A percentile compares a stretch with the other conserved stretches of the same genome.
Conservation (phyloP, 2,113 vertebrate species). For the Ophiodon elongatus region DNA sequence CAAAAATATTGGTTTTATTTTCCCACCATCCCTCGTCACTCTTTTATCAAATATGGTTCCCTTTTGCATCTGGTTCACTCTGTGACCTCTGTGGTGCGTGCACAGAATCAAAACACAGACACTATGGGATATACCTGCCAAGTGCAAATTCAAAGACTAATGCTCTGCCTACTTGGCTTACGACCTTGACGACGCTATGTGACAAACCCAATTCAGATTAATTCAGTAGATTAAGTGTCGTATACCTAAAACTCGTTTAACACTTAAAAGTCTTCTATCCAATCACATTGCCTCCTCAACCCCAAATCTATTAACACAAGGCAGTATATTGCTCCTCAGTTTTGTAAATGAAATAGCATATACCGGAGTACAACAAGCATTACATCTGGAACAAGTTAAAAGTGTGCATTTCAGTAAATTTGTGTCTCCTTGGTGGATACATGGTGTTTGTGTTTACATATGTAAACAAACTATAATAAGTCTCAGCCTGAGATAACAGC, state of each 20-base stretch:
- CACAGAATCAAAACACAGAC: slow-evolving; percentile 24
- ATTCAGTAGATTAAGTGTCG: slow-evolving; percentile 22
- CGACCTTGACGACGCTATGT: slow-evolving; percentile 15
- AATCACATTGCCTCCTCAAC: slow-evolving; percentile 20
- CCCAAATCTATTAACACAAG: not conserved
- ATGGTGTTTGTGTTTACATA: slow-evolving; percentile 23
- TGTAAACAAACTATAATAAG: slow-evolving; percentile 47
- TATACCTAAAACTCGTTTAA: not conserved
- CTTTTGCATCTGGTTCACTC: slow-evolving; percentile 50
- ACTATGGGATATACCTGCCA: not conserved
- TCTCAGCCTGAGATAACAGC: slow-evolving; percentile 30
- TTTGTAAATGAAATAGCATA: not conserved
- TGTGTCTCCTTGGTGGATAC: not conserved
- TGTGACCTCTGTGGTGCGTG: slow-evolving; percentile 24
- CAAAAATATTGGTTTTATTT: slow-evolving; percentile 32
- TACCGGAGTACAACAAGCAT: slow-evolving; percentile 1
- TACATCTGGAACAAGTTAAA: not conserved
- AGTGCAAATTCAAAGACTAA: slow-evolving; percentile 40
- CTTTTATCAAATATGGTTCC: slow-evolving; percentile 39
- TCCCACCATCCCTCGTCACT: slow-evolving; percentile 36
- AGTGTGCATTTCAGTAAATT: not conserved
- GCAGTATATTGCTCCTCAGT: not conserved
- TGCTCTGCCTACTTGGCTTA: not conserved
- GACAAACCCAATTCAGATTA: slow-evolving; percentile 17
- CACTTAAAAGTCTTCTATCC: not conserved